Conservation (phyloP, 1,140 invertebrate species). For the Metaphire vulgaris region DNA sequence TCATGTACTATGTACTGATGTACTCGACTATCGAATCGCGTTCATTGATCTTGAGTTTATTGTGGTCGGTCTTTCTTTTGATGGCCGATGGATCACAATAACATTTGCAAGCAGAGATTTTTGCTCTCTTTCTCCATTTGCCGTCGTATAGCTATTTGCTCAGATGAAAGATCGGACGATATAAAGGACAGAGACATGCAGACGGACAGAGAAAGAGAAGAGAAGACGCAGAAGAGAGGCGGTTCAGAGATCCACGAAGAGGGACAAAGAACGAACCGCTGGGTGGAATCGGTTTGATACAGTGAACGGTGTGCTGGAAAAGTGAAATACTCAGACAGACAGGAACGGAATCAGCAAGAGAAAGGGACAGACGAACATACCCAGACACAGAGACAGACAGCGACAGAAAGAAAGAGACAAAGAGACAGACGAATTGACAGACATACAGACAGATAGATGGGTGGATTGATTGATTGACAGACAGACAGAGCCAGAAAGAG, state of each 20-base stretch:
- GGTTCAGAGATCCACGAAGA: background rate
- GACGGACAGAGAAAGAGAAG: background rate
- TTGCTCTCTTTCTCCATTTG: too few relatives aligned
- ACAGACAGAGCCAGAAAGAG: too few relatives aligned
- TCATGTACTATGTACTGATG: too few relatives aligned
- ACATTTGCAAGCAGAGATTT: too few relatives aligned
- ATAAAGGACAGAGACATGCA: background rate
- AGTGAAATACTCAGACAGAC: background rate
- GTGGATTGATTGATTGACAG: too few relatives aligned
- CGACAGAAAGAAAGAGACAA: background rate
- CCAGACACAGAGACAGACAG: background rate
- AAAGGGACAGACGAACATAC: background rate
- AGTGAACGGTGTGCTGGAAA: too few relatives aligned
- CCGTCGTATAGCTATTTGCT: too few relatives aligned
- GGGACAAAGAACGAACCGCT: background rate
- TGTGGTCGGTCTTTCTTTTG: too few relatives aligned
- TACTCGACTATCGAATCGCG: too few relatives aligned
- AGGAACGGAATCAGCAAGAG: background rate
- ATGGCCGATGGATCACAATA: too few relatives aligned
- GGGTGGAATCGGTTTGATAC: too few relatives aligned
- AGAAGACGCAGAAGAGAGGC: background rate
- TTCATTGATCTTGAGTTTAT: too few relatives aligned
- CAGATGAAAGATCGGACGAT: background rate
- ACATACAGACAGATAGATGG: background rate
- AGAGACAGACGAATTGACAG: background rate